Conservation (phyloP, 2,797 vertebrate genomes). For the Halcyon smyrnensis region DNA sequence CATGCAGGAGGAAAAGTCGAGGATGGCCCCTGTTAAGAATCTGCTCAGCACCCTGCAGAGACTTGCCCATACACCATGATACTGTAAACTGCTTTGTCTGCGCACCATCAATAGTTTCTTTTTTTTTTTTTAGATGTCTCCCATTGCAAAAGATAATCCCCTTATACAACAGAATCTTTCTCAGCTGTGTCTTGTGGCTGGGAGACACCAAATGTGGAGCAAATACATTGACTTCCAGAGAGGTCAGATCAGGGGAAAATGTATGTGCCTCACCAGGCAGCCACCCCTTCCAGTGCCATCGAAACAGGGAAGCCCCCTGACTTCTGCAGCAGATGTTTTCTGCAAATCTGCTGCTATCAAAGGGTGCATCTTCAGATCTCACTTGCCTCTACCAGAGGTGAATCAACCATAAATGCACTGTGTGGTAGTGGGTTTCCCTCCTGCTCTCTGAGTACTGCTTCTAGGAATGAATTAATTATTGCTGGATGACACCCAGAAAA, state of each 20-base stretch:
- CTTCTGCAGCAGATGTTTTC: not conserved
- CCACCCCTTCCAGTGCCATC: not conserved
- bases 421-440: not conserved
- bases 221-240: not conserved
- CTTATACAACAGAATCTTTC: not conserved
- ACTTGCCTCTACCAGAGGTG: not conserved
- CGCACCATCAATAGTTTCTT: fast-evolving
- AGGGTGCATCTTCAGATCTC: not conserved
- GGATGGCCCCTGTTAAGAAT: fast-evolving
- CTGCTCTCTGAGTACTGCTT: not conserved
- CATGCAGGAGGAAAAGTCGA: not conserved
- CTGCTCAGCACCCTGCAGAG: not conserved
- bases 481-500: not conserved
- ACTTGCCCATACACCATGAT: fast-evolving
- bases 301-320: not conserved
- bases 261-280: not conserved
- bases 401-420: fast-evolving
- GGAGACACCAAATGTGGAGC: not conserved
- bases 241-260: fast-evolving
- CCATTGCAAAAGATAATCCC: not conserved
- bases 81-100: not conserved
- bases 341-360: not conserved
- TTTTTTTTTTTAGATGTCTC: not conserved
- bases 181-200: not conserved
- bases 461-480: not conserved